These are phyloP conservation scores for Myotis pilosus DNA, from an alignment of 2,797 vertebrate genomes.

Conservation along the genomic window DNA sequence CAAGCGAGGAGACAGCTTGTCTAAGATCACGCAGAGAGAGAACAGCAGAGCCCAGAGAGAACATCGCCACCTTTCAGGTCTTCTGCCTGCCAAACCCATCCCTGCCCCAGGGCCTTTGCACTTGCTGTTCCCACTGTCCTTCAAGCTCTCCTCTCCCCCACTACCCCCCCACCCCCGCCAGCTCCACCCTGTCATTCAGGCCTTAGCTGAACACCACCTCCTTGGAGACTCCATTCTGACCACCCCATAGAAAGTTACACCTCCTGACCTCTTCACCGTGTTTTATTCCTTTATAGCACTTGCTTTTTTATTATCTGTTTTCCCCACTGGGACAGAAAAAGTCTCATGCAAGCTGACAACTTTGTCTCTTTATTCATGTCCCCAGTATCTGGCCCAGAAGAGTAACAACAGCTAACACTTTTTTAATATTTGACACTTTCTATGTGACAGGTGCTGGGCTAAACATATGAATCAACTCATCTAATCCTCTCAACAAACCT, in stretches of 20 bases:
- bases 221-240: not conserved
- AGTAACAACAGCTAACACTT: not conserved
- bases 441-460: rapidly evolving
- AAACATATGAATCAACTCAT: not conserved
- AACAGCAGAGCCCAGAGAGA: not conserved
- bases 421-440: not conserved
- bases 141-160: too few species aligned
- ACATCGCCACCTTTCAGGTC: not conserved
- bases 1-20: not conserved
- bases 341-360: not conserved
- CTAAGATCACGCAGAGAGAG: not conserved
- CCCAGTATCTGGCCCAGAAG: not conserved
- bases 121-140: not conserved
- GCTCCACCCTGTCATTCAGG: not conserved
- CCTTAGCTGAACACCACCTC: not conserved
- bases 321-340: not conserved
- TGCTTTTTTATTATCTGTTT: not conserved
- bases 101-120: not conserved
- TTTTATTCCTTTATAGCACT: too few species aligned
- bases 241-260: not conserved
- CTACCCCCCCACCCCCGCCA: rapidly evolving
- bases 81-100: not conserved
- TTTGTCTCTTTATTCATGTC: not conserved
- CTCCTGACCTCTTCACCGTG: not conserved
- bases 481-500: not conserved